Conservation (phyloP, 2,888 invertebrate species). For the Shargacucullia verbasci region DNA sequence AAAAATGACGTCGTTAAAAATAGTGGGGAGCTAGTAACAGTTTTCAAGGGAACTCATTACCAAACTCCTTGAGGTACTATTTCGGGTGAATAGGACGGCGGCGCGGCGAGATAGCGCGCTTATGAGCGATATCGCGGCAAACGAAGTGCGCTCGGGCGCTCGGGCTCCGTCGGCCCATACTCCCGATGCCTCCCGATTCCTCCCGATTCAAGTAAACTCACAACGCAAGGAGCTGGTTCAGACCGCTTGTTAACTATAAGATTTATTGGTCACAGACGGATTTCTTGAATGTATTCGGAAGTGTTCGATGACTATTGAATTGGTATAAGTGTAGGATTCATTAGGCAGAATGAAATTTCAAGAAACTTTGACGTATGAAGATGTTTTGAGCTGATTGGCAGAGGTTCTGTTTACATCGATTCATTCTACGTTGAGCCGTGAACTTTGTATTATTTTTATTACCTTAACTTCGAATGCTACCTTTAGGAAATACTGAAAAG, state of each 20-base stretch:
- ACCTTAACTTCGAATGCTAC: too few relatives aligned
- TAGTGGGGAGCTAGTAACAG: constrained; percentile 75
- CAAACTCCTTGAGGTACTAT: constrained; percentile 87
- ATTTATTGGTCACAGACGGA: constrained; percentile 45
- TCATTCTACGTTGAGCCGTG: too few relatives aligned
- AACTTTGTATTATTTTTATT: too few relatives aligned
- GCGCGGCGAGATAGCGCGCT: constrained; percentile 81
- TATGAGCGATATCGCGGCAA: constrained; percentile 86
- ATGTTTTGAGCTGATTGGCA: too few relatives aligned
- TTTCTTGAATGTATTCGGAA: constrained; percentile 45
- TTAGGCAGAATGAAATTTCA: constrained; percentile 1
- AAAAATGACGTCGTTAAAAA: constrained; percentile 80
- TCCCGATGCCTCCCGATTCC: background rate
- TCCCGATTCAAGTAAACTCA: constrained; percentile 36
- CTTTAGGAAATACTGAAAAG: too few relatives aligned
- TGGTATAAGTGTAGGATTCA: constrained; percentile 13
- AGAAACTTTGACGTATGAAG: background rate
- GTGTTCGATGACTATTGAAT: constrained; percentile 24
- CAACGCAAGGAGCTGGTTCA: constrained; percentile 21
- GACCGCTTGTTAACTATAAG: constrained; percentile 49
- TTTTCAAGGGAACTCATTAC: constrained; percentile 86
- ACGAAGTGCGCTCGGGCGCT: constrained; percentile 75
- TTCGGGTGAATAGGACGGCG: constrained; percentile 84
- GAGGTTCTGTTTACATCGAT: too few relatives aligned
- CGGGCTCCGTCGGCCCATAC: constrained; percentile 33